Conservation (phyloP, 2,888 invertebrate genomes). For the Galeopsomyia nigrocyanea region DNA sequence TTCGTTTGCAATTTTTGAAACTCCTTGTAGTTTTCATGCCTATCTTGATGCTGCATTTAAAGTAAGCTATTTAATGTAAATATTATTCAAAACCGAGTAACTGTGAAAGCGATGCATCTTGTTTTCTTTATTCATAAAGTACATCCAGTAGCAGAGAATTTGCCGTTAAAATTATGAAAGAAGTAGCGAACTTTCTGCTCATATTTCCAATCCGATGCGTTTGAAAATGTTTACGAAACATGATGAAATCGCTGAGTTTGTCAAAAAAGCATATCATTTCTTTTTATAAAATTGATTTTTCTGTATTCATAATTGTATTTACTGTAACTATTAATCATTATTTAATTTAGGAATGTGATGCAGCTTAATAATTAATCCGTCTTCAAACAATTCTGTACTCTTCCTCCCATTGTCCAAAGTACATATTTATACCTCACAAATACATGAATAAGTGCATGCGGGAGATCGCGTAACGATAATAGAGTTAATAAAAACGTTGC, state of each 20-base stretch:
- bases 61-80: neutral
- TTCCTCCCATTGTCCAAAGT: conserved; percentile 15
- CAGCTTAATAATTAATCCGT: conserved; percentile 28
- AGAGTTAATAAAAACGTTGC: conserved; percentile 21
- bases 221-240: too few relatives aligned
- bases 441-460: conserved; percentile 26
- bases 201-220: too few relatives aligned
- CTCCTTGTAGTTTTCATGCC: neutral
- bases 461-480: neutral
- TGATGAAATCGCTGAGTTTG: too few relatives aligned
- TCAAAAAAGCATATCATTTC: too few relatives aligned
- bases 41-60: neutral
- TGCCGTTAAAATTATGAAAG: too few relatives aligned
- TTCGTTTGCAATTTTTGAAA: neutral
- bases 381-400: conserved; percentile 10
- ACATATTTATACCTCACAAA: conserved; percentile 34
- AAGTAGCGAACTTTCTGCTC: too few relatives aligned
- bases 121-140: too few relatives aligned
- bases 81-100: too few relatives aligned
- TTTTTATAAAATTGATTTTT: too few relatives aligned
- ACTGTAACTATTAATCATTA: conserved; percentile 8
- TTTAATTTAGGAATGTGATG: conserved; percentile 11
- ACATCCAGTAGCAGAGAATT: too few relatives aligned
- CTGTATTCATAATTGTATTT: neutral
- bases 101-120: too few relatives aligned